Base-by-base conservation (phyloP, 2,797 vertebrate species). In the Brachymystax lenok region DNA sequence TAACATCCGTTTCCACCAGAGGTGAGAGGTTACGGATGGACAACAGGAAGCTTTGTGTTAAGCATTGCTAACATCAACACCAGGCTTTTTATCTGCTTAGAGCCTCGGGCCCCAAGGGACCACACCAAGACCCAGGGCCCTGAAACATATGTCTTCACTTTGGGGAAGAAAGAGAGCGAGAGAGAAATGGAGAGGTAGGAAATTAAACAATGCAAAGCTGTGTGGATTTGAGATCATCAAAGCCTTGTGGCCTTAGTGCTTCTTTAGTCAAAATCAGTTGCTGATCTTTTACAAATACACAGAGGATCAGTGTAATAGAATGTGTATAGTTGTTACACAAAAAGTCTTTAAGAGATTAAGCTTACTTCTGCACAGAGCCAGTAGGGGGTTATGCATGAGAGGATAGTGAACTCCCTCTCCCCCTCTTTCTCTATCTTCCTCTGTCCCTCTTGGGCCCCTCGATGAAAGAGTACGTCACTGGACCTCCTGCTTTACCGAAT, bases 1-100 rank as follows among this genome's bases (percentile, higher is more conserved):
- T 84, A 92, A 91, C 90, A 92, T 92, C 90, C 82, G 80, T 83
- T 89, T 82, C 77, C 68, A 72, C 50, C 73, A 69, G 87, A 56
- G 86, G 90, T 90, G 88, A 84, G 70, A 85, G 89, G 87, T 71
- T 83, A 67, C 59, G 5, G 75, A 24, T 81, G 79, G 79, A 83
- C 73, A 80, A 89, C 77, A 73, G 83, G 80, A 81, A 74, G 79
- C 74, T 82, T 84, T 83, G 35, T 80, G 75, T 84, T 72, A 33
- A 28, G 61, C 10, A 10, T 3, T 14, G 54, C 50, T 74, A 33
- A 52, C 75, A 78, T 77, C 73, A 76, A 80, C 82, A 77, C 74
- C 14, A 19, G 79, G 69, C 80, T 74, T 79, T 79, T 79, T n/a
- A 79, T 73, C 80, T 50, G n/a, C 64, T 46, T 3, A 40, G 71